Conservation (phyloP, 2,797 vertebrate genomes). For the Emydoidea blandingii region DNA sequence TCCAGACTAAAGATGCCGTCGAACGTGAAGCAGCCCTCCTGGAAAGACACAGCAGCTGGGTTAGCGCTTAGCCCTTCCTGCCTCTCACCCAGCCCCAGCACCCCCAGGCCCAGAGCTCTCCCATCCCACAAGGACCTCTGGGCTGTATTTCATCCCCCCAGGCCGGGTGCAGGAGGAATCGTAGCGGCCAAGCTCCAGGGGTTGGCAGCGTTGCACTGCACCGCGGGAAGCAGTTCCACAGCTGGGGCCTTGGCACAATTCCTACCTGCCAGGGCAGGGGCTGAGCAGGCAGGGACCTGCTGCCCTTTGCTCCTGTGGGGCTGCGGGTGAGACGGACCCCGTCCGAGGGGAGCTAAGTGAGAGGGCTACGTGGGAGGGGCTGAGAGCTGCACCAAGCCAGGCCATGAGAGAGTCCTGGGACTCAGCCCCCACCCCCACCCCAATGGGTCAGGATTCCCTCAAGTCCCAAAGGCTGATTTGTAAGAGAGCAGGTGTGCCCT, state of each 20-base stretch:
- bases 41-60: fast-evolving
- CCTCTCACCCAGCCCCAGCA: neutral
- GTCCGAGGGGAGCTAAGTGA: neutral
- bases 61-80: neutral
- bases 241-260: neutral
- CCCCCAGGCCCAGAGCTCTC: neutral
- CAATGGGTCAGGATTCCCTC: neutral
- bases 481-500: neutral
- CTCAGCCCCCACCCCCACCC: neutral
- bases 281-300: neutral
- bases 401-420: neutral
- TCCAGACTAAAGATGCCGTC: constrained; percentile 81
- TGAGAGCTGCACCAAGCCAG: neutral
- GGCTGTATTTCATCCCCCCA: neutral
- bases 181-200: neutral
- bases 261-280: neutral
- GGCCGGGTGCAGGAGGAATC: neutral
- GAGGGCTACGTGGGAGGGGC: neutral
- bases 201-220: neutral
- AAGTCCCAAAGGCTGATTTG: neutral
- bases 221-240: neutral
- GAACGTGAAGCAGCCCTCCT: constrained; percentile 79
- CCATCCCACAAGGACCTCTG: neutral
- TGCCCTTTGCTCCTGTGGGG: neutral
- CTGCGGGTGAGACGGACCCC: fast-evolving